Conservation (phyloP, 2,797 vertebrate species). For the Channallabes apus region DNA sequence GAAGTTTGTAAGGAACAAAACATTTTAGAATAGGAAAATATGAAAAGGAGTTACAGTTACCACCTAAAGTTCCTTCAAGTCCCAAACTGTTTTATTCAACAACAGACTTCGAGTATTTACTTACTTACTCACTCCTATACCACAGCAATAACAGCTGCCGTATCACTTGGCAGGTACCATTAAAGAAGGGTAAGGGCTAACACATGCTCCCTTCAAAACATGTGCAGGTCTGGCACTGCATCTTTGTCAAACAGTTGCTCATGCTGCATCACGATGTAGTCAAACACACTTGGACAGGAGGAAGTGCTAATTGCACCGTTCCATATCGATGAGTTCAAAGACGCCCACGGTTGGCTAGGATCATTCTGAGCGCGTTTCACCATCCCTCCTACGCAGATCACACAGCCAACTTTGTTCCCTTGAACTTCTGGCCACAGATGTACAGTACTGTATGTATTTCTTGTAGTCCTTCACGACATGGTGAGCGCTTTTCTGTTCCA, state of each 20-base stretch:
- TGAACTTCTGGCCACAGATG: not conserved
- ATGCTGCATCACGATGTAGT: not conserved
- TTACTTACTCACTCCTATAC: not conserved
- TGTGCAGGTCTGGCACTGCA: conserved; percentile 15
- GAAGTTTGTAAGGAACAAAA: not conserved
- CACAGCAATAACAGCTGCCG: not conserved
- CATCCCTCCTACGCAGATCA: not conserved
- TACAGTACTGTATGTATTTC: not conserved
- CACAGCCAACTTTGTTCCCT: not conserved
- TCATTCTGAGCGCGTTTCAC: not conserved
- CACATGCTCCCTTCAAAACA: conserved; percentile 5
- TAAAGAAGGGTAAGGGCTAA: not conserved
- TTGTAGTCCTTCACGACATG: not conserved
- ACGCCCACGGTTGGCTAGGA: not conserved
- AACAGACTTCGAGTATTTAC: not conserved
- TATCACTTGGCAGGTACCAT: not conserved
- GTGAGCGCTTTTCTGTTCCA: not conserved
- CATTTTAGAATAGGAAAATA: not conserved
- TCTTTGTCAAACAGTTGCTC: conserved; percentile 23
- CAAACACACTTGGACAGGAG: not conserved
- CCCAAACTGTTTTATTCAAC: not conserved
- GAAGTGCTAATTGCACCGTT: conserved; percentile 21
- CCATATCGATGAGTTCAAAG: conserved; percentile 72
- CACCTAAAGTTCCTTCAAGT: too few relatives aligned
- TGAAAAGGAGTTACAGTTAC: not conserved